Evolutionary conservation across 2,888 invertebrate genomes (phyloP), one percentile per base, ranked within the genome.

Genomic region (Lasioglossum leucozonium): DNA sequence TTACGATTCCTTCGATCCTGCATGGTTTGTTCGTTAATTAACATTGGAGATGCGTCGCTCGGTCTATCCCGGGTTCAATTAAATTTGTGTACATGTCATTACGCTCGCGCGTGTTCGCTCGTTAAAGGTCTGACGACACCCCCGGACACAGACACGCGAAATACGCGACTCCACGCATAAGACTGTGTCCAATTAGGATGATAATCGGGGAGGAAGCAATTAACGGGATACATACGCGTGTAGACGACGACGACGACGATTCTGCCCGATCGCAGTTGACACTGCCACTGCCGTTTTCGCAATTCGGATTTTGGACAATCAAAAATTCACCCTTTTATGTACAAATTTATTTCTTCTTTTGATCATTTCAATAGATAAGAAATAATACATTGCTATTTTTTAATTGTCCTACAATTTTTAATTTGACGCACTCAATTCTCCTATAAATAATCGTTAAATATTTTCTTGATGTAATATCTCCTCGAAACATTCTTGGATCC

Each of bases 121-220:
- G 34, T 77, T 72, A 71, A 72, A 55, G 30, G 40, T 40, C 40
- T 51, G 51, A 77, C 47, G 65, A 40, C 26, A 30, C 44, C 16
- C 44, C 16, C 30, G 51, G 26, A 58, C 8, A 55, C 71, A 30
- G 26, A 37, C 67, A 26, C 58, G 18, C 6, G 67, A 77, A 51
- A 75, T 47, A 26, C 47, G 73, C 30, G 44, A 74, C 34, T 40
- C 26, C 30, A n/a, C 11, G 13, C 47, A 13, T 37, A 75, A 78
- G 51, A 75, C 55, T 55, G n/a, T 65, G 34, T 51, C 69, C 37
- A 82, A 87, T 87, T 82, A 82, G 55, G 42, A 37, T 44, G 74
- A 34, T 51, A 72, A 81, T 76, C 55, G 81, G 42, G 58, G 58
- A 30, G 75, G 69, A 47, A 65, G 58, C 72, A 88, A 83, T 85